phyloP scores from a whole-genome alignment of 2,113 vertebrate genomes.

The Salvelinus fontinalis region DNA sequence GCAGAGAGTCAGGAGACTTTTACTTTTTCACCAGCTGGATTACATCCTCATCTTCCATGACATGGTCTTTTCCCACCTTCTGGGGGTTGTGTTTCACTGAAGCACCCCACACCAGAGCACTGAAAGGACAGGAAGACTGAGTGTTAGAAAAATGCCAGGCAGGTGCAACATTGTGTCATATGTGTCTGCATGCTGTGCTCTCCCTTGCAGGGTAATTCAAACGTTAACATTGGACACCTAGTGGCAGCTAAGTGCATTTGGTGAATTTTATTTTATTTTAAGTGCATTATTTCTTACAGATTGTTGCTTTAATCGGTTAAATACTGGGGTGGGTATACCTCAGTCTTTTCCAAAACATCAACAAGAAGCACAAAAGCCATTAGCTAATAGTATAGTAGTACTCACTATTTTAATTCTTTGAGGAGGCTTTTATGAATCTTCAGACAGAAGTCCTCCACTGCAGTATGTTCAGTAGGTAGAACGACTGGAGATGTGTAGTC shows the following conservation, averaged over 20 bases:
- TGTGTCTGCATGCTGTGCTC: too few species aligned
- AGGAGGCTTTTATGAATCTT: conserved; percentile 99
- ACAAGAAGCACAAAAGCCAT: too few species aligned
- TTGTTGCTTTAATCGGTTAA: too few species aligned
- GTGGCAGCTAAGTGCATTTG: too few species aligned
- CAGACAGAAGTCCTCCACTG: conserved; percentile 96
- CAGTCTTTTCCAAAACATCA: too few species aligned
- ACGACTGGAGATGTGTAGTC: conserved; percentile 96
- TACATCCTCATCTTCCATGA: conserved; percentile 95
- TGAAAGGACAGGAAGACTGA: conserved; percentile 55
- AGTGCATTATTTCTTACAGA: too few species aligned
- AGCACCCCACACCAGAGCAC: conserved; percentile 93
- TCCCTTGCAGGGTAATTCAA: too few species aligned
- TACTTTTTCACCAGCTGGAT: conserved; percentile 99
- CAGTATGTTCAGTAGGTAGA: conserved; percentile 82
- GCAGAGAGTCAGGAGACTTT: conserved; percentile 39
- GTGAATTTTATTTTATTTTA: too few species aligned
- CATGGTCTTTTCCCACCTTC: conserved; percentile 97
- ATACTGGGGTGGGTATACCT: too few species aligned
- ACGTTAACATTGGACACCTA: too few species aligned
- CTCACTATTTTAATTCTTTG: conserved; percentile 99
- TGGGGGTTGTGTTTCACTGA: conserved; percentile 99
- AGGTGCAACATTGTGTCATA: background rate
- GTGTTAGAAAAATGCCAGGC: background rate
- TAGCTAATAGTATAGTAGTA: conserved; percentile 50